These are phyloP conservation scores for Crotalus horridus DNA, from an alignment of 2,113 vertebrate genomes.

Conservation along the genomic window DNA sequence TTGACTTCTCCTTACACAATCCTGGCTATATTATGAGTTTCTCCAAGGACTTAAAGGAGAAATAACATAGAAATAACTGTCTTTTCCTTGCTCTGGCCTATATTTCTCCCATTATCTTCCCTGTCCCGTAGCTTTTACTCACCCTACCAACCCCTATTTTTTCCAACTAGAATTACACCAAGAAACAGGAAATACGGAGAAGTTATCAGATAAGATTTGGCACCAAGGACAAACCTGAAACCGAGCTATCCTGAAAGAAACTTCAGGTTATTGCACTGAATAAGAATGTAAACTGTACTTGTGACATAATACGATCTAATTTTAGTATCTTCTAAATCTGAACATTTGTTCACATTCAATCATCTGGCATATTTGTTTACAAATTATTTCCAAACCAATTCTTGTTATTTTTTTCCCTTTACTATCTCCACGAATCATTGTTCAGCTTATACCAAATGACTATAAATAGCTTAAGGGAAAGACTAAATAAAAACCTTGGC, in stretches of 20 bases:
- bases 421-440: slow-evolving; percentile 34
- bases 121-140: background rate
- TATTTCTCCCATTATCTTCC: background rate
- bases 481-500: slow-evolving; percentile 29
- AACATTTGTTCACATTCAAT: background rate
- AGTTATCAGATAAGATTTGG: background rate
- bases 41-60: background rate
- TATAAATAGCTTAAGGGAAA: slow-evolving; percentile 12
- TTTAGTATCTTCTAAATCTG: slow-evolving; percentile 11
- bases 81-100: background rate
- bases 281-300: background rate
- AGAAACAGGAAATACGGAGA: background rate
- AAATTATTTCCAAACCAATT: slow-evolving; percentile 15
- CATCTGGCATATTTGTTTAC: slow-evolving; percentile 25
- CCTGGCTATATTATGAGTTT: background rate
- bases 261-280: background rate
- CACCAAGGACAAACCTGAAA: background rate
- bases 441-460: slow-evolving; percentile 14
- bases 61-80: background rate
- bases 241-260: background rate
- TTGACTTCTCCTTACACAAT: background rate
- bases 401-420: slow-evolving; percentile 32
- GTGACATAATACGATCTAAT: background rate
- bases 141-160: background rate
- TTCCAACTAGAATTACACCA: background rate